A percentile compares a stretch with the other conserved stretches of the same genome.
Conservation (phyloP, 2,888 invertebrate species). For the Heteromurus nitidus region DNA sequence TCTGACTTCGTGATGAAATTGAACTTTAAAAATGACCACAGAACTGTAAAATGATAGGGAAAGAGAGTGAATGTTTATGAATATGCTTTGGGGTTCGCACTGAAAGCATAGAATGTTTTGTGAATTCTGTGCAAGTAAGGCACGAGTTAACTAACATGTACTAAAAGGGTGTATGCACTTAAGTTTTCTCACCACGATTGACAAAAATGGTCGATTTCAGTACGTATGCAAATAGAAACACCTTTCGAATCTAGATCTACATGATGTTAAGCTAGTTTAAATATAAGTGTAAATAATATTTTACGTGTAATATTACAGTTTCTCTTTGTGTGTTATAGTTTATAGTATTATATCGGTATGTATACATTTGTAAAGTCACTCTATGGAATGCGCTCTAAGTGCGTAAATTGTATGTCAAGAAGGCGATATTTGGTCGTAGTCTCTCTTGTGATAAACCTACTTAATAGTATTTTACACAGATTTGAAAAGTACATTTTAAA, state of each 20-base stretch:
- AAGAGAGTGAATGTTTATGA: neutral
- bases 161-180: no score
- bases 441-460: conserved; percentile 31
- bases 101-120: no score
- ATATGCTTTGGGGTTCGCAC: no score
- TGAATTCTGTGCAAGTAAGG: no score
- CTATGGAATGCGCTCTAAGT: no score
- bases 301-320: neutral
- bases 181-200: no score
- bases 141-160: no score
- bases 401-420: neutral
- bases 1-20: conserved; percentile 54
- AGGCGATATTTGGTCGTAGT: conserved; percentile 25
- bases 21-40: conserved; percentile 22
- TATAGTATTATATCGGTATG: neutral
- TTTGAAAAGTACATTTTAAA: neutral
- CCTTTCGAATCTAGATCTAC: no score
- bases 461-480: conserved; percentile 34
- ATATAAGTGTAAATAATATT: neutral
- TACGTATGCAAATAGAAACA: no score
- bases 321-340: neutral
- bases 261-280: neutral
- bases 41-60: conserved; percentile 12
- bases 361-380: neutral
- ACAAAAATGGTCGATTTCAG: no score